Percentiles rank a stretch among this genome's conserved stretches.
Evolutionary conservation across 2,113 vertebrate species (phyloP).

Genomic region (Notarius lentiginosus): DNA sequence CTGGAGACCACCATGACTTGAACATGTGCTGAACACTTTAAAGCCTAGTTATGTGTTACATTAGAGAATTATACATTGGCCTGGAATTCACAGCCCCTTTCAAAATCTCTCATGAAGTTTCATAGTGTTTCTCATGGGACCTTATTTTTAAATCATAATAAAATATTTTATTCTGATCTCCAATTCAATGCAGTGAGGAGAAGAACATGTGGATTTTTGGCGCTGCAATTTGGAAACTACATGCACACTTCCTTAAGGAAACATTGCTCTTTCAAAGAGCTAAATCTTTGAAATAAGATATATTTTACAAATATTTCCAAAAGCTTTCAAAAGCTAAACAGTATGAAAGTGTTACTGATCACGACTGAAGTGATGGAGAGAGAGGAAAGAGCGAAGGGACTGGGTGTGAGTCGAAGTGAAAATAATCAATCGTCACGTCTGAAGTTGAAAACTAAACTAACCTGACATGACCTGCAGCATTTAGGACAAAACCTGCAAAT

Average conservation of each 20-base stretch:
- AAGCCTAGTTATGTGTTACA: slow-evolving; percentile 42
- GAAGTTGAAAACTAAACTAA: not conserved
- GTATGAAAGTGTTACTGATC: not conserved
- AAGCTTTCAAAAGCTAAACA: slow-evolving; percentile 1
- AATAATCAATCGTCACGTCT: not conserved
- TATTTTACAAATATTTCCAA: slow-evolving; percentile 9
- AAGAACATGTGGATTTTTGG: slow-evolving; percentile 19
- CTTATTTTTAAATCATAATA: slow-evolving; percentile 1
- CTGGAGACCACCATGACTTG: slow-evolving; percentile 55
- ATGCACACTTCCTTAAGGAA: slow-evolving; percentile 11
- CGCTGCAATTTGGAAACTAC: not conserved
- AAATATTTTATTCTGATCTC: slow-evolving; percentile 2
- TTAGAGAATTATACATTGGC: slow-evolving; percentile 33
- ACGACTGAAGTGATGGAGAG: not conserved
- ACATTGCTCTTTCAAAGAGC: not conserved
- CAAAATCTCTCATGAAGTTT: slow-evolving; percentile 37
- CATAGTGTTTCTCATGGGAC: slow-evolving; percentile 22
- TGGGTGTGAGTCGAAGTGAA: not conserved
- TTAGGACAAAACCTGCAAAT: not conserved
- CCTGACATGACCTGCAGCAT: not conserved
- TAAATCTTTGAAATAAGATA: slow-evolving; percentile 18
- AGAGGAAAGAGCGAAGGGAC: not conserved
- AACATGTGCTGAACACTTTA: slow-evolving; percentile 39
- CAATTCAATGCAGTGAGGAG: not conserved
- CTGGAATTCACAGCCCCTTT: slow-evolving; percentile 20